Evolutionary conservation across 1,140 invertebrate species (phyloP), one percentile per base, ranked within the genome.

Genomic region (Chelonus insularis): DNA sequence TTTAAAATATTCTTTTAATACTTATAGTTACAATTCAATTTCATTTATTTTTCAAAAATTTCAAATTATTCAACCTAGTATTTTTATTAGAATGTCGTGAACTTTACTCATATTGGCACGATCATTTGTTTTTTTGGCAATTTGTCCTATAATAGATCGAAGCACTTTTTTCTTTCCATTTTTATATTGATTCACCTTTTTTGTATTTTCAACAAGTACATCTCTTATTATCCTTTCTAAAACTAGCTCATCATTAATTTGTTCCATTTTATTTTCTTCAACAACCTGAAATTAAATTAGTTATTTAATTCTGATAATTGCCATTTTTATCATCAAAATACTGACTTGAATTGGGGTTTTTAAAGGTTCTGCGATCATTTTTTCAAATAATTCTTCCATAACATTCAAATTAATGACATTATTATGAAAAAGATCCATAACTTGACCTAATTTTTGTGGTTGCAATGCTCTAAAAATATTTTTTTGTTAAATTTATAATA

Each of bases 161-260:
- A 89, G 84, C 3, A 87, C 83, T 78, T 90, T 91, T 1, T 66
- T 76, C 74, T 91, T 92, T n/a, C 91, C 90, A 4, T 77, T 77
- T 75, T 86, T 87, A 68, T 87, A 91, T 64, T 86, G 79, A 65
- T 81, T 78, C 8, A 91, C 87, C 39, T 87, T 70, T 73, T 90
- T 87, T 18, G 86, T 82, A 81, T 92, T 89, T 63, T 87, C 83
- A 14, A 85, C 66, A 20, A 93, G 75, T 0, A 89, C 77, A 71
- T 85, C 71, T 41, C 77, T 62, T 76, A 91, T 92, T 25, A 88
- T 75, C 66, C 84, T 74, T 39, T 74, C 81, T 56, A 94, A 84
- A 73, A 84, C 78, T 14, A 75, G 65, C 61, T 83, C 72, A 71
- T 91, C 85, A 20, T 73, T 85, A 57, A 92, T 88, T 73, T 89